These are phyloP conservation scores for Hirudo medicinalis DNA, from an alignment of 1,140 invertebrate species.

Conservation along the genomic window DNA sequence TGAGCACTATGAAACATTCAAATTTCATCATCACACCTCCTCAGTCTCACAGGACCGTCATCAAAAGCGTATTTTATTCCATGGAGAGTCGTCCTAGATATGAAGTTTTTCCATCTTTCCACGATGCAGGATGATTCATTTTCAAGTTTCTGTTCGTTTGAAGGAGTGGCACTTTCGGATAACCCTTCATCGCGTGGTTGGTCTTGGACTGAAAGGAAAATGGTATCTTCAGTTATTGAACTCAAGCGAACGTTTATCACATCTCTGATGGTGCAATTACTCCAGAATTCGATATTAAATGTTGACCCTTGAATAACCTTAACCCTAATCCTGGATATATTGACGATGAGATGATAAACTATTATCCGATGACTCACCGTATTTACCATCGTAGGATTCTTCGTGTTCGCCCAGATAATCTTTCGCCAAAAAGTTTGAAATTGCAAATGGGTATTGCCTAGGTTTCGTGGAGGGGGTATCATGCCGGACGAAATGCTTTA, in stretches of 20 bases:
- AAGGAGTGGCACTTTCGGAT: not conserved
- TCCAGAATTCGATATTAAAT: not conserved
- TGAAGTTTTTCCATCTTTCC: conserved; percentile 14
- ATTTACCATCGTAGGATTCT: too few species aligned
- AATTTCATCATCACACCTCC: conserved; percentile 8
- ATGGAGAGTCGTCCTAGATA: conserved; percentile 2
- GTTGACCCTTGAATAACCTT: not conserved
- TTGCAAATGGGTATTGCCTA: too few species aligned
- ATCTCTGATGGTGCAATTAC: not conserved
- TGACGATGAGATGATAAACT: too few species aligned
- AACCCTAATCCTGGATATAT: not conserved
- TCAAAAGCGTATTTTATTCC: conserved; percentile 16
- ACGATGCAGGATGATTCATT: not conserved
- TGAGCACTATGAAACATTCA: not conserved
- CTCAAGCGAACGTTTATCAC: not conserved
- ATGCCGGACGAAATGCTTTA: too few species aligned
- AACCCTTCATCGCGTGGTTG: not conserved
- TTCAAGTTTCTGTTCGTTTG: not conserved
- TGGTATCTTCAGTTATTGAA: not conserved
- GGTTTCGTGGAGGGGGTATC: too few species aligned
- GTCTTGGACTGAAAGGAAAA: not conserved
- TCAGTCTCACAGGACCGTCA: not conserved
- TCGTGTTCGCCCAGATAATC: too few species aligned
- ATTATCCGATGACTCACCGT: too few species aligned
- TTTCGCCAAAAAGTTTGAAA: too few species aligned